A percentile compares a stretch with the other conserved stretches of the same genome.
phyloP scores from a whole-genome alignment of 1,140 invertebrate species.

The Cylas formicarius region DNA sequence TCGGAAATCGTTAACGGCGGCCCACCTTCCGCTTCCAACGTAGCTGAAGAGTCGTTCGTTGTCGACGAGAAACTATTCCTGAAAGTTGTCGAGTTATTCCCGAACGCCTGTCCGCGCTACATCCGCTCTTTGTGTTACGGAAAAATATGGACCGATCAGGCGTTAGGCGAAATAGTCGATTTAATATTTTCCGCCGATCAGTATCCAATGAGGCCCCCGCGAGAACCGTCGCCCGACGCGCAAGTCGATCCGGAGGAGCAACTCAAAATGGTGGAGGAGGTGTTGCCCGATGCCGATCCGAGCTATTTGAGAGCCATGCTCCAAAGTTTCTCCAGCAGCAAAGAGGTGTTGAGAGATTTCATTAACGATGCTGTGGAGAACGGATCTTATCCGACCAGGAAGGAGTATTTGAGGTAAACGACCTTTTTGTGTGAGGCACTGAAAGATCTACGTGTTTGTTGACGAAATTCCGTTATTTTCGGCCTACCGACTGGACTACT shows the following conservation, averaged over 20 bases:
- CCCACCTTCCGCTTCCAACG: too few relatives aligned
- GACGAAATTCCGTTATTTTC: too few relatives aligned
- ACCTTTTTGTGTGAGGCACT: slow-evolving; percentile 10
- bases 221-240: slow-evolving; percentile 13
- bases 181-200: slow-evolving; percentile 10
- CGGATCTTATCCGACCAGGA: slow-evolving; percentile 48
- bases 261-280: slow-evolving; percentile 32
- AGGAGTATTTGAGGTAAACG: slow-evolving; percentile 43
- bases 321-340: slow-evolving; percentile 23
- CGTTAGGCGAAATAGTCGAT: slow-evolving; percentile 13
- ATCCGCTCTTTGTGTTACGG: slow-evolving; percentile 12
- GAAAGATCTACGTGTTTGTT: too few relatives aligned
- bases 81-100: slow-evolving; percentile 26
- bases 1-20: too few relatives aligned
- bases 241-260: slow-evolving; percentile 36
- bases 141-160: slow-evolving; percentile 1
- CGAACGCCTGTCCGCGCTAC: slow-evolving; percentile 19
- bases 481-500: too few relatives aligned
- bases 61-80: slow-evolving; percentile 13
- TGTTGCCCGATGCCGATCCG: slow-evolving; percentile 49
- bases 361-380: slow-evolving; percentile 41
- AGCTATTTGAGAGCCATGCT: slow-evolving; percentile 42
- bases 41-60: not conserved
- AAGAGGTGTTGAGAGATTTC: slow-evolving; percentile 28
- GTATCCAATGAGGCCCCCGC: slow-evolving; percentile 15